phyloP scores from a whole-genome alignment of 2,113 vertebrate species.

The Gnathonemus echidnorhynchus region DNA sequence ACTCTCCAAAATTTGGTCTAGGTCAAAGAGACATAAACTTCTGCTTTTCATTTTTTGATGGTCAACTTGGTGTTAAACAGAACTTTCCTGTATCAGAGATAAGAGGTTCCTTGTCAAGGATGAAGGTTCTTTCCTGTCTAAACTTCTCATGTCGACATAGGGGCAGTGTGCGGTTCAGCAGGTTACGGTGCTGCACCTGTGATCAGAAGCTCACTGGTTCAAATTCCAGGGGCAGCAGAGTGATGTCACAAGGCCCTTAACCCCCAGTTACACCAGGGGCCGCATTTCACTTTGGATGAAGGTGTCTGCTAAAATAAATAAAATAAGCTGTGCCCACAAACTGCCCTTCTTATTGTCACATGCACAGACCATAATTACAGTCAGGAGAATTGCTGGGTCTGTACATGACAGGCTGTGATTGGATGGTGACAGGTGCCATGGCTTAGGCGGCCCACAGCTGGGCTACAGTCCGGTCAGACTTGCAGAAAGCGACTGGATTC shows the following conservation, averaged over 20 bases:
- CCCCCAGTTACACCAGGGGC: neutral
- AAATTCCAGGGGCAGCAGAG: neutral
- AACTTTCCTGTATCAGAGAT: neutral
- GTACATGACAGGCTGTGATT: neutral
- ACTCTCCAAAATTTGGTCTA: neutral
- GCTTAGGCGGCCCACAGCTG: neutral
- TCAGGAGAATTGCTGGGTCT: neutral
- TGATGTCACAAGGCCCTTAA: neutral
- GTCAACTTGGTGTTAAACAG: neutral
- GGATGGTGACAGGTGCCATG: neutral
- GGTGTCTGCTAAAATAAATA: neutral
- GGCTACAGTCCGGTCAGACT: neutral
- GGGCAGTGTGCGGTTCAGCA: neutral
- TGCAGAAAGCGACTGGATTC: neutral
- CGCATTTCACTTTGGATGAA: neutral
- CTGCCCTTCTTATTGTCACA: neutral
- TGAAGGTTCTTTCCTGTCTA: neutral
- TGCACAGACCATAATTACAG: neutral
- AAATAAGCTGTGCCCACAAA: neutral
- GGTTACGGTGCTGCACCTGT: neutral
- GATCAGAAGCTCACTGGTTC: neutral
- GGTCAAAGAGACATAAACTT: neutral
- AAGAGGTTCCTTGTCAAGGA: neutral
- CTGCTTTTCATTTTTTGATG: neutral
- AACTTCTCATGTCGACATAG: neutral